A percentile compares a stretch with the other conserved stretches of the same genome.
Conservation (phyloP, 2,113 vertebrate genomes). For the Centropristis striata region DNA sequence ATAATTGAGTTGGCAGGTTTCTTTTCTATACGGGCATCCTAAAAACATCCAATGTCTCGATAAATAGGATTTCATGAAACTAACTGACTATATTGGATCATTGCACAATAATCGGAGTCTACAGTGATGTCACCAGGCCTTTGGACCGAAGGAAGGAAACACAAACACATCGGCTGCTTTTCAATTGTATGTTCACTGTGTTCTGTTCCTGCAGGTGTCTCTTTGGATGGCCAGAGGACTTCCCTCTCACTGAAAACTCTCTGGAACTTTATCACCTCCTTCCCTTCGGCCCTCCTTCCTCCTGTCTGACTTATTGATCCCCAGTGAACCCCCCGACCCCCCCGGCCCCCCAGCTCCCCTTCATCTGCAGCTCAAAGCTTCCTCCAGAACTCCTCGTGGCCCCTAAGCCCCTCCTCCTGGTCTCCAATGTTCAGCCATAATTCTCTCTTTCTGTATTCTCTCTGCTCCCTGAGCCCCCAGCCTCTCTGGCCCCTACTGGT, state of each 20-base stretch:
- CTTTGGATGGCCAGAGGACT: constrained; percentile 35
- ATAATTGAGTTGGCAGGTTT: too few relatives aligned
- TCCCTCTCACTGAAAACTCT: constrained; percentile 36
- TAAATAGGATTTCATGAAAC: too few relatives aligned
- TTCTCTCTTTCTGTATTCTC: constrained; percentile 37
- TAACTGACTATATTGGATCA: too few relatives aligned
- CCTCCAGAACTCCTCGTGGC: constrained; percentile 7
- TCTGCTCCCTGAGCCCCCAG: constrained; percentile 55
- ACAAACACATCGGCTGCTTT: too few relatives aligned
- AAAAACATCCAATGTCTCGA: too few relatives aligned
- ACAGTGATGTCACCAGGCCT: too few relatives aligned
- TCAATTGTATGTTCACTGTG: not conserved
- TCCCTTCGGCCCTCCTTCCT: not conserved
- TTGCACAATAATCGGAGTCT: too few relatives aligned
- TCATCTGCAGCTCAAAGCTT: constrained; percentile 32
- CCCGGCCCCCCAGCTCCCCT: not conserved
- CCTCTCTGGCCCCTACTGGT: constrained; percentile 7
- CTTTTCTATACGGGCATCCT: too few relatives aligned
- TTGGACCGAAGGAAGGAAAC: too few relatives aligned
- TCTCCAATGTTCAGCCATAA: constrained; percentile 52
- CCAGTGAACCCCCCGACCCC: constrained; percentile 1
- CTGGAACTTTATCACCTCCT: constrained; percentile 26
- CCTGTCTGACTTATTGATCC: constrained; percentile 26
- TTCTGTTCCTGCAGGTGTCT: constrained; percentile 63
- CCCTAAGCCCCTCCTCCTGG: constrained; percentile 17